Conservation (phyloP, 2,113 vertebrate genomes). For the Natator depressus region DNA sequence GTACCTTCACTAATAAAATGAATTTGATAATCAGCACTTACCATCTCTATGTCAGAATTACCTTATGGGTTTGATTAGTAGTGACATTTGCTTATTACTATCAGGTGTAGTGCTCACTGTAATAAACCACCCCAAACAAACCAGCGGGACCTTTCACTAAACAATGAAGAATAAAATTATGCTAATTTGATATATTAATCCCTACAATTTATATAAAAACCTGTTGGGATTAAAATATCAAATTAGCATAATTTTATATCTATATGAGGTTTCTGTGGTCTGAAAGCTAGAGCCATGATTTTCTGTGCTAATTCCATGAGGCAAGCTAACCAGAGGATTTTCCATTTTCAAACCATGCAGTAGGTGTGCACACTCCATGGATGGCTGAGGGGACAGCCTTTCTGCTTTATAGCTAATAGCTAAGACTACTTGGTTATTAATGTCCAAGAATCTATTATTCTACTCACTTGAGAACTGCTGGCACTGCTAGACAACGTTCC, state of each 20-base stretch:
- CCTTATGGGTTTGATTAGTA: neutral
- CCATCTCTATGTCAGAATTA: neutral
- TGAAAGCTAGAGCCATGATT: neutral
- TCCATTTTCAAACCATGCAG: neutral
- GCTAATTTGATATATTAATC: neutral
- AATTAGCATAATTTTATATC: neutral
- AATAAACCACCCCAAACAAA: neutral
- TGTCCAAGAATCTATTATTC: neutral
- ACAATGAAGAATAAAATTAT: neutral
- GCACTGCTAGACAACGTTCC: neutral
- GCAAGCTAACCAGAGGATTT: neutral
- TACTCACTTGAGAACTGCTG: neutral
- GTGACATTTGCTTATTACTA: neutral
- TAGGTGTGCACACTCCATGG: neutral
- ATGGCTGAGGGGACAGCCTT: neutral
- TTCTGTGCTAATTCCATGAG: neutral
- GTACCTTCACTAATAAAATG: neutral
- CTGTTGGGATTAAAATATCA: neutral
- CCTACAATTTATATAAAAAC: neutral
- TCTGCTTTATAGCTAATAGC: rapidly evolving
- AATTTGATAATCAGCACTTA: neutral
- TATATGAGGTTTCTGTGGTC: neutral
- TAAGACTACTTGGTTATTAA: neutral
- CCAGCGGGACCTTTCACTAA: neutral
- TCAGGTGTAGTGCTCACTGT: neutral